Evolutionary conservation across 1,140 invertebrate genomes (phyloP), one percentile per base, ranked within the genome.

Genomic region (Aphidius ervi): DNA sequence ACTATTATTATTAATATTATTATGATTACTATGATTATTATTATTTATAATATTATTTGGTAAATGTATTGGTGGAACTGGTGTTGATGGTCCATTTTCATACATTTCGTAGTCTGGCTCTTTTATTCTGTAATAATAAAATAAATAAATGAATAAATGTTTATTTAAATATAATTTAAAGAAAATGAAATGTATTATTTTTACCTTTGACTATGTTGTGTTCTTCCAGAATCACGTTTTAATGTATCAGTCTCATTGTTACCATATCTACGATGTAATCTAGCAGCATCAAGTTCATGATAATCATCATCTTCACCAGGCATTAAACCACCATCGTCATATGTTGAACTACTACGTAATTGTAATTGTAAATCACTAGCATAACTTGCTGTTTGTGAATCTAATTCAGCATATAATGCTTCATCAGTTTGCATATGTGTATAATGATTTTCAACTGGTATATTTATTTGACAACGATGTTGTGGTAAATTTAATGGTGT

Each of bases 351-450:
- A 61, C 75, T 75, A 64, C 76, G 68, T 63, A 77, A 68, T 67
- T 77, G 76, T 48, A 77, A 67, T 63, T 77, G 76, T 41, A 77
- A 67, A 75, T 78, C 78, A 66, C 77, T 80, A 46, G 78, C 77
- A 69, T 79, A 79, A 71, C 76, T 79, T 58, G 78, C 74, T 53
- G 76, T 74, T 65, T 80, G 77, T 39, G 76, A 77, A 70, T 88
- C 86, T 61, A 88, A 73, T 73, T 88, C 86, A 31, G 86, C 86
- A 67, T 88, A 88, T 2, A 88, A 75, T 1, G 86, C 86, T 68
- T 88, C 86, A 48, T 85, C 81, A 54, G 86, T 86, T 58, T 87
- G 86, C 83, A 88, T 85, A 68, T 86, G 85, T 7, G 86, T 88
- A 68, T 88, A 88, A 70, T 88, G 86, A 69, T 88, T 88, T 70